Conservation (phyloP, 2,113 vertebrate species). For the Syngnathus scovelli region DNA sequence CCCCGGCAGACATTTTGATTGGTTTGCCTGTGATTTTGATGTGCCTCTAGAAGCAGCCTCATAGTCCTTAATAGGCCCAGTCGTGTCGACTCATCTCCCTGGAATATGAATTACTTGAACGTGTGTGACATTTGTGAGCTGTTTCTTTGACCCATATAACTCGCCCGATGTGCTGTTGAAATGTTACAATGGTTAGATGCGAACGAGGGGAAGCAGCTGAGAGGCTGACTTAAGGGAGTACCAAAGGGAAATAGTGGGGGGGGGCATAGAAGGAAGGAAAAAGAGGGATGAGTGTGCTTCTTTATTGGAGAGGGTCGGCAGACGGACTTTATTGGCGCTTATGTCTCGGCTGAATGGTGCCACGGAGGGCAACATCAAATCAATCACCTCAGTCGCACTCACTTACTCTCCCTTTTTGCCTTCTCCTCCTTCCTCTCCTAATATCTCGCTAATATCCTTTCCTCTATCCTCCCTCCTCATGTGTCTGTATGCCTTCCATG, state of each 20-base stretch:
- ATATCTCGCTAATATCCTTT: constrained; percentile 31
- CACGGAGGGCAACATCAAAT: constrained; percentile 65
- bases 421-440: constrained; percentile 44
- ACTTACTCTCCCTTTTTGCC: constrained; percentile 49
- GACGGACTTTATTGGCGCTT: constrained; percentile 65
- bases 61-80: constrained; percentile 30
- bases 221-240: constrained; percentile 33
- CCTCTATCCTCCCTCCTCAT: constrained; percentile 1
- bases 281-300: constrained; percentile 47
- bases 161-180: constrained; percentile 43
- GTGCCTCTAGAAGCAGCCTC: constrained; percentile 24
- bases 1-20: constrained; percentile 42
- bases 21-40: constrained; percentile 33
- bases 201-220: constrained; percentile 33
- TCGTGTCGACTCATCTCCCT: constrained; percentile 18
- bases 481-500: constrained; percentile 23
- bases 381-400: constrained; percentile 61
- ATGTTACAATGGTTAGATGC: constrained; percentile 39
- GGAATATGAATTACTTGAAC: constrained; percentile 29
- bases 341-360: constrained; percentile 69
- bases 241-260: constrained; percentile 19
- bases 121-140: constrained; percentile 40
- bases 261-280: constrained; percentile 34
- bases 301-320: constrained; percentile 70
- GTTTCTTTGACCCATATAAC: constrained; percentile 33